A percentile compares a stretch with the other conserved stretches of the same genome.
phyloP scores from a whole-genome alignment of 2,888 invertebrate species.

The Melitaea athalia region DNA sequence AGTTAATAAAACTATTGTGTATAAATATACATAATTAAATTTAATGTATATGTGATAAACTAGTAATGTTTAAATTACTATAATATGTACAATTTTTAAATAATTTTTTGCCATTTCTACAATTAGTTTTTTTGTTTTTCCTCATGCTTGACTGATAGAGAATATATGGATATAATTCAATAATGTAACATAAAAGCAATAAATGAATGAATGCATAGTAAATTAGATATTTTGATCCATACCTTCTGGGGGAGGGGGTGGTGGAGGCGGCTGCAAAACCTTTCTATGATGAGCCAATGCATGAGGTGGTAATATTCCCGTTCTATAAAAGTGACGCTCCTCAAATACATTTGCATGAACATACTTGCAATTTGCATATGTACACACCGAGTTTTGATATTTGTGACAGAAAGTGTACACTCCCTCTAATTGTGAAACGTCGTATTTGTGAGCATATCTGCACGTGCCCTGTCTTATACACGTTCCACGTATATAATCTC shows the following conservation, averaged over 20 bases:
- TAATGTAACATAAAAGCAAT: too few species aligned
- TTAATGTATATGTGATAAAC: too few species aligned
- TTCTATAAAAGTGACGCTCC: conserved; percentile 60
- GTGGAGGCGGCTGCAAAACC: conserved; percentile 44
- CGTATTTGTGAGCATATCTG: conserved; percentile 57
- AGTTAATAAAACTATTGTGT: too few species aligned
- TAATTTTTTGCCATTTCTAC: too few species aligned
- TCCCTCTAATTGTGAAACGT: conserved; percentile 54
- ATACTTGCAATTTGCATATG: conserved; percentile 57
- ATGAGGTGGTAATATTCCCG: conserved; percentile 58
- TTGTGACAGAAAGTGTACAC: conserved; percentile 66
- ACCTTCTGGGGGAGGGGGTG: conserved; percentile 40
- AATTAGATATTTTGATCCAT: background rate
- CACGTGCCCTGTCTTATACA: conserved; percentile 55
- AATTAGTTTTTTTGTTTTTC: too few species aligned
- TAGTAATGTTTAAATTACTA: too few species aligned
- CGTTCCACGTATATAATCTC: conserved; percentile 60
- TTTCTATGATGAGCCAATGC: conserved; percentile 55
- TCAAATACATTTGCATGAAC: conserved; percentile 67
- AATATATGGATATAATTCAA: too few species aligned
- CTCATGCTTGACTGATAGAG: too few species aligned
- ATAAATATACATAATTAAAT: too few species aligned
- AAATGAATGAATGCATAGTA: background rate
- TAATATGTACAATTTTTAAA: background rate
- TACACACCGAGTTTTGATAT: conserved; percentile 60